Conservation (phyloP, 2,888 invertebrate species). For the Drosophila bunnanda region DNA sequence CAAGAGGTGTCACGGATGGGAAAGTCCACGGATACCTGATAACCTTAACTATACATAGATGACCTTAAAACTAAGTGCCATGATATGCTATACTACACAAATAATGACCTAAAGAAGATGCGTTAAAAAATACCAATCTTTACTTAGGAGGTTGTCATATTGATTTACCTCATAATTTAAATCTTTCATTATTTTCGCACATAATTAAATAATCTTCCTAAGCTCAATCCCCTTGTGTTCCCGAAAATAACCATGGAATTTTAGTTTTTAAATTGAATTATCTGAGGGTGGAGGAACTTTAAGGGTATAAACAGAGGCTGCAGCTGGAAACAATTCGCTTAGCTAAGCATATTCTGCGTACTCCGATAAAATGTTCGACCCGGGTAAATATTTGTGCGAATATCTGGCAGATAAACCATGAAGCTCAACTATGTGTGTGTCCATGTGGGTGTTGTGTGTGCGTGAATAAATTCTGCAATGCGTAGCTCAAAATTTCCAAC, state of each 20-base stretch:
- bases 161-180: neutral
- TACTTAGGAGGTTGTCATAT: no score
- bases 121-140: no score
- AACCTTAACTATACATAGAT: neutral
- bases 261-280: slow-evolving; percentile 23
- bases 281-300: slow-evolving; percentile 13
- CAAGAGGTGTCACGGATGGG: slow-evolving; percentile 14
- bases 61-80: neutral
- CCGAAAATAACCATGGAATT: slow-evolving; percentile 1
- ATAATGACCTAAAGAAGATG: no score
- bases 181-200: slow-evolving; percentile 2
- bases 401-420: slow-evolving; percentile 65
- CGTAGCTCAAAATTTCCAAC: slow-evolving; percentile 73
- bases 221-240: neutral
- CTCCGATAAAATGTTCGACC: slow-evolving; percentile 43
- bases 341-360: slow-evolving; percentile 38
- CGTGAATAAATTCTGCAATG: slow-evolving; percentile 64
- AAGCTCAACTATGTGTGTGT: slow-evolving; percentile 38
- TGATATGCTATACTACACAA: neutral
- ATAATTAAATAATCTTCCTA: neutral
- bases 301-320: slow-evolving; percentile 8
- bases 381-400: slow-evolving; percentile 72
- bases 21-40: neutral
- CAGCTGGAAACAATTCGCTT: slow-evolving; percentile 24
- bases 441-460: slow-evolving; percentile 27